A percentile compares a stretch with the other conserved stretches of the same genome.
phyloP scores from a whole-genome alignment of 2,888 invertebrate genomes.

The Cataglyphis albicans region DNA sequence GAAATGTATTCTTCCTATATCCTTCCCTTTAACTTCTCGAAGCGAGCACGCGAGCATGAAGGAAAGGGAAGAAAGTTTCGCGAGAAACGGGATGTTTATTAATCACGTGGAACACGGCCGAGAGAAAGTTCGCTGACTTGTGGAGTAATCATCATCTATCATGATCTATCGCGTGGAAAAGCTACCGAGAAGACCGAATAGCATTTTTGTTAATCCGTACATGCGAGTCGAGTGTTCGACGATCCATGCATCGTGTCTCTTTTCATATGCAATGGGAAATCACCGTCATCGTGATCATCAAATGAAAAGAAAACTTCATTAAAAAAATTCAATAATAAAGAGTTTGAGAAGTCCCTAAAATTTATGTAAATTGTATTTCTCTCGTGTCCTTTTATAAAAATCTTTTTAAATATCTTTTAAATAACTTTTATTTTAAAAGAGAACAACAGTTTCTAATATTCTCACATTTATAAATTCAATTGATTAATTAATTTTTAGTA shows the following conservation, averaged over 20 bases:
- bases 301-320: not conserved
- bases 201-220: constrained; percentile 39
- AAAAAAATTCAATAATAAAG: not conserved
- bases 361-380: not conserved
- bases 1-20: constrained; percentile 21
- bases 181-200: constrained; percentile 14
- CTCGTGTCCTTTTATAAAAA: not conserved
- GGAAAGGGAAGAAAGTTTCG: constrained; percentile 49
- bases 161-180: constrained; percentile 55
- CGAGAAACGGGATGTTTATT: constrained; percentile 61
- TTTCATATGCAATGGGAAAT: not conserved
- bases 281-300: not conserved
- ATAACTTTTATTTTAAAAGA: not conserved
- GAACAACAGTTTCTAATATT: not conserved
- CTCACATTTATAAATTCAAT: not conserved
- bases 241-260: not conserved
- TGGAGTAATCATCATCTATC: constrained; percentile 56
- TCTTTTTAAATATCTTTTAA: not conserved
- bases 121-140: constrained; percentile 54
- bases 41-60: constrained; percentile 37
- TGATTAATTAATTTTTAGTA: not conserved
- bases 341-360: not conserved
- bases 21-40: constrained; percentile 1
- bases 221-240: constrained; percentile 29
- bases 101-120: constrained; percentile 54